Conservation (phyloP, 2,113 vertebrate species). For the Onychostruthus taczanowskii region DNA sequence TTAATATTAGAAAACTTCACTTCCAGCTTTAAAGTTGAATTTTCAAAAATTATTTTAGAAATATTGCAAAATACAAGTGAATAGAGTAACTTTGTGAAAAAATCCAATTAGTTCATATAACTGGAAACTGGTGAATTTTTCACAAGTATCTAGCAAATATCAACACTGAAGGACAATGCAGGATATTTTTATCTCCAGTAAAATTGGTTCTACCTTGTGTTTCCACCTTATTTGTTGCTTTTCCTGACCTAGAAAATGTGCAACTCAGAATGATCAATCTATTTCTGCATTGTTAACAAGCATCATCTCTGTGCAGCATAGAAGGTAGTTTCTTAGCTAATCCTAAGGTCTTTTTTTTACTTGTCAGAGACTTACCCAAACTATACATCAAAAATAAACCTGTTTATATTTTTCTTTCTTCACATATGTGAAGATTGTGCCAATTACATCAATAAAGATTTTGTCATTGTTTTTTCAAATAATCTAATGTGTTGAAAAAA, state of each 20-base stretch:
- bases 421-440: background rate
- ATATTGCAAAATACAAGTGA: background rate
- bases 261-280: background rate
- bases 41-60: background rate
- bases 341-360: background rate
- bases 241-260: background rate
- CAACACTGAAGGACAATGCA: background rate
- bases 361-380: background rate
- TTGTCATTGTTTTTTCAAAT: background rate
- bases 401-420: background rate
- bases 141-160: background rate
- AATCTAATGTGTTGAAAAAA: background rate
- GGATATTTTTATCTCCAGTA: background rate
- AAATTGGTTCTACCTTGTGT: background rate
- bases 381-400: background rate
- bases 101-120: background rate
- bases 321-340: background rate
- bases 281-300: background rate
- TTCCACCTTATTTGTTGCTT: background rate
- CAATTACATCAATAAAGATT: background rate
- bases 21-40: background rate
- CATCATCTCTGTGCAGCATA: background rate
- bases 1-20: background rate
- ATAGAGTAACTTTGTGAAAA: background rate
- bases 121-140: background rate